These are phyloP conservation scores for Rhinolophus ferrumequinum DNA, from an alignment of 2,113 vertebrate genomes.

Conservation along the genomic window DNA sequence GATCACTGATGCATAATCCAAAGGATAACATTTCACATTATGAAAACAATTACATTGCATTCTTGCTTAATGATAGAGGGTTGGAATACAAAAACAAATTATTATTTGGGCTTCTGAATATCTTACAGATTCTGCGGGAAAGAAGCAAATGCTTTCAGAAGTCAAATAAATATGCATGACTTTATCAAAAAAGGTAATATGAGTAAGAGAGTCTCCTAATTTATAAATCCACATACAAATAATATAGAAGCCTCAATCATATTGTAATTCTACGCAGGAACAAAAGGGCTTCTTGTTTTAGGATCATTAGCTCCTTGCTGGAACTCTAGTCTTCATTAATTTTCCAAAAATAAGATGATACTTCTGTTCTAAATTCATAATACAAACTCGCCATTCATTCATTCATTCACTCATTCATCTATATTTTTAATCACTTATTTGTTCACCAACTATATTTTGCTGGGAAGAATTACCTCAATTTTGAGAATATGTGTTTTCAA, in stretches of 20 bases:
- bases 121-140: neutral
- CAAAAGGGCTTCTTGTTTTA: neutral
- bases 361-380: neutral
- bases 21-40: neutral
- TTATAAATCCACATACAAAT: neutral
- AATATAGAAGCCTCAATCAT: neutral
- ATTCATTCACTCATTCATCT: neutral
- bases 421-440: neutral
- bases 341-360: neutral
- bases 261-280: neutral
- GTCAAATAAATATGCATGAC: neutral
- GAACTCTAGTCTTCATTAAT: neutral
- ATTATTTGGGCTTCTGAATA: neutral
- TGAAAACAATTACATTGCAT: neutral
- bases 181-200: neutral
- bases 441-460: neutral
- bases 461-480: neutral
- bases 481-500: neutral
- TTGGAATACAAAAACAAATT: neutral
- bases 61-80: neutral
- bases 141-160: neutral
- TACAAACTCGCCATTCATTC: neutral
- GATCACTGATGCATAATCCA: neutral
- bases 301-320: neutral
- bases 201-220: neutral